These are phyloP conservation scores for Kryptolebias marmoratus DNA, from an alignment of 2,113 vertebrate genomes.

Conservation along the genomic window DNA sequence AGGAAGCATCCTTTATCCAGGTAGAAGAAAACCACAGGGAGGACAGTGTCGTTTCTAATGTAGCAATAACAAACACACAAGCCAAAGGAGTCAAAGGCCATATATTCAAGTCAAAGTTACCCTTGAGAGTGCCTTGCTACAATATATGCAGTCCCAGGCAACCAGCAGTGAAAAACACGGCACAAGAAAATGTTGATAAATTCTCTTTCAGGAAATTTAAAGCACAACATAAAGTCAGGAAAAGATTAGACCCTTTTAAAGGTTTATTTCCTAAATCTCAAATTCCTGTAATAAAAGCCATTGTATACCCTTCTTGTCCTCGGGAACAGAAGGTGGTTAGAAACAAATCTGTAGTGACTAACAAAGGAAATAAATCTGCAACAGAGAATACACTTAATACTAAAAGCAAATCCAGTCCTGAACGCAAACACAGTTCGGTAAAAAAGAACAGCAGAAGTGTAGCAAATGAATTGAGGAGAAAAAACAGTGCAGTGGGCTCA, in stretches of 20 bases:
- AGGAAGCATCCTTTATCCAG: slow-evolving; percentile 70
- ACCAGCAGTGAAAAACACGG: slow-evolving; percentile 73
- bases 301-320: slow-evolving; percentile 72
- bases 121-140: slow-evolving; percentile 84
- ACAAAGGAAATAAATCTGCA: slow-evolving; percentile 78
- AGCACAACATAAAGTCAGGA: slow-evolving; percentile 64
- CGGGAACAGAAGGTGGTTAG: slow-evolving; percentile 72
- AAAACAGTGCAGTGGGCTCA: slow-evolving; percentile 83
- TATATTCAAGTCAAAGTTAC: slow-evolving; percentile 91
- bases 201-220: slow-evolving; percentile 8
- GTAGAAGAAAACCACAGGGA: slow-evolving; percentile 80
- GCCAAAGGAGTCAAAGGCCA: slow-evolving; percentile 79
- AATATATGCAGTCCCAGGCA: slow-evolving; percentile 79
- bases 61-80: slow-evolving; percentile 80
- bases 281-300: slow-evolving; percentile 89
- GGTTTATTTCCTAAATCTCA: slow-evolving; percentile 84
- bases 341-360: slow-evolving; percentile 77
- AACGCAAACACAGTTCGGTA: slow-evolving; percentile 32
- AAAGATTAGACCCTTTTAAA: slow-evolving; percentile 78
- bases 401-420: slow-evolving; percentile 84
- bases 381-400: slow-evolving; percentile 80
- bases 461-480: slow-evolving; percentile 82
- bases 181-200: slow-evolving; percentile 74
- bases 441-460: slow-evolving; percentile 36
- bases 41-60: slow-evolving; percentile 73